Percentiles rank a stretch among this genome's conserved stretches.
Evolutionary conservation across 2,888 invertebrate genomes (phyloP).

Genomic region (Athalia rosae): DNA sequence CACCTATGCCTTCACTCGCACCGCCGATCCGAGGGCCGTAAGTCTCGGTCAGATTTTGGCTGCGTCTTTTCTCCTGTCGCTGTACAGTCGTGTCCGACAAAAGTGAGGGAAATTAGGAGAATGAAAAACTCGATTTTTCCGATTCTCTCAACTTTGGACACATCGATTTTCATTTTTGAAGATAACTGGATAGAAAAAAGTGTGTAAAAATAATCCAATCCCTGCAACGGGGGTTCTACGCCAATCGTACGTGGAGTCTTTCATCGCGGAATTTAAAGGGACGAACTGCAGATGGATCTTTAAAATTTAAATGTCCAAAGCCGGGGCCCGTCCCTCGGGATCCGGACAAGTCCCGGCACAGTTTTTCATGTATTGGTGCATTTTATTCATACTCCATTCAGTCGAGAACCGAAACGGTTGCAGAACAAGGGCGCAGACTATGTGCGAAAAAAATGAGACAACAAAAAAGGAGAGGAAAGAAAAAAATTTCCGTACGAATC

Average conservation of each 20-base stretch:
- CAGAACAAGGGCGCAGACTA: not conserved
- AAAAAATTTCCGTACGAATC: not conserved
- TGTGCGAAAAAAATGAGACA: not conserved
- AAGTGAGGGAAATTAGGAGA: no score
- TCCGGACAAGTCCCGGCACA: not conserved
- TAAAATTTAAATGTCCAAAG: conserved; percentile 55
- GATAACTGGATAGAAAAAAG: not conserved
- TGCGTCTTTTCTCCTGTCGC: no score
- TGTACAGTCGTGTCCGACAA: no score
- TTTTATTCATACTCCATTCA: not conserved
- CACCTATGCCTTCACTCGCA: no score
- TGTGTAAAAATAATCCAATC: no score
- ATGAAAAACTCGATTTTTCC: no score
- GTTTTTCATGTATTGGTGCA: not conserved
- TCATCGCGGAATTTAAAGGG: conserved; percentile 55
- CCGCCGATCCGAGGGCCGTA: no score
- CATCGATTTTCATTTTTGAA: no score
- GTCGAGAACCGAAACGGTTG: not conserved
- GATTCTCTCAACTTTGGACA: no score
- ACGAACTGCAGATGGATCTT: conserved; percentile 50
- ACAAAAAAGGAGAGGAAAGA: conserved; percentile 11
- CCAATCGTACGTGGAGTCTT: not conserved
- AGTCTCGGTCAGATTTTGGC: no score
- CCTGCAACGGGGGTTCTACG: not conserved
- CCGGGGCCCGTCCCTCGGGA: conserved; percentile 8